Conservation (phyloP, 1,140 invertebrate species). For the Branchinecta lynchi region DNA sequence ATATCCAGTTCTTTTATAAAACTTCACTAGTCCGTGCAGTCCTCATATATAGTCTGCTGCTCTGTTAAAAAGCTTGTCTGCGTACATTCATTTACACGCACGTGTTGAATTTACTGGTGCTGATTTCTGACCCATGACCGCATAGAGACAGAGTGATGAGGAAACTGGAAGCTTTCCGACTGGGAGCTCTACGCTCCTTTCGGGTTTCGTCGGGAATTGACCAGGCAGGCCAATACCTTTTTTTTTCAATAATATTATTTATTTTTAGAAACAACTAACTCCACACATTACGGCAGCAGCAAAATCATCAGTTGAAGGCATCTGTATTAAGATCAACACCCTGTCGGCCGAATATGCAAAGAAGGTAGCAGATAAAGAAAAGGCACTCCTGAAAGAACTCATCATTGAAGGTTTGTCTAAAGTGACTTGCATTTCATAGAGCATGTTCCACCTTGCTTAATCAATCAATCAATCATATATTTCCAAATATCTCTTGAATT, state of each 20-base stretch:
- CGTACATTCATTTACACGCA: too few species aligned
- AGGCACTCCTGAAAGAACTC: slow-evolving; percentile 67
- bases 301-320: slow-evolving; percentile 82
- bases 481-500: neutral
- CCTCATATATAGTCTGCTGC: too few species aligned
- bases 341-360: slow-evolving; percentile 77
- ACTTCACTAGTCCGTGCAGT: too few species aligned
- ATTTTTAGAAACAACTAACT: slow-evolving; percentile 70
- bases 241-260: too few species aligned
- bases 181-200: too few species aligned
- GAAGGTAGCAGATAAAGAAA: slow-evolving; percentile 75
- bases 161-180: too few species aligned
- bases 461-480: too few species aligned
- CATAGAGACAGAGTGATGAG: too few species aligned
- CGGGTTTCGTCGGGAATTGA: neutral
- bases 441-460: neutral
- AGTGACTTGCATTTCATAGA: neutral
- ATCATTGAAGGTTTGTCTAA: slow-evolving; percentile 40
- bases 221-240: neutral
- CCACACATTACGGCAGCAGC: slow-evolving; percentile 86
- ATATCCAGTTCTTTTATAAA: too few species aligned
- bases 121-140: too few species aligned
- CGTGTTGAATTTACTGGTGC: too few species aligned
- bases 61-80: too few species aligned
- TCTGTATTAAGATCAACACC: slow-evolving; percentile 87